phyloP scores from a whole-genome alignment of 2,888 invertebrate species.

The Campoplex capitator region DNA sequence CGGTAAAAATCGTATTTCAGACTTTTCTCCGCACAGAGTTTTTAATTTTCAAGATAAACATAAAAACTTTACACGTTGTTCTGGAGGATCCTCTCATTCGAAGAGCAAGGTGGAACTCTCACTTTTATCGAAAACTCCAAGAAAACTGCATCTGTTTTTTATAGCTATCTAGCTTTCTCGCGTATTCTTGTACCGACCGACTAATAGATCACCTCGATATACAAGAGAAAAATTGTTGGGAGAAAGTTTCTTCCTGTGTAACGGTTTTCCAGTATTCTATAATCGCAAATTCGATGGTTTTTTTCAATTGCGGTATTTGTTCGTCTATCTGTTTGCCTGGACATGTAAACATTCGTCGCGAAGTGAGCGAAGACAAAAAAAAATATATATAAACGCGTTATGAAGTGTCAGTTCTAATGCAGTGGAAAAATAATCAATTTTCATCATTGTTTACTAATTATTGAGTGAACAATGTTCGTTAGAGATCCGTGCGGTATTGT shows the following conservation, averaged over 20 bases:
- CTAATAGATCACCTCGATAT: neutral
- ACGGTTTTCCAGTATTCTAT: neutral
- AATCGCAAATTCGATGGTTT: conserved; percentile 6
- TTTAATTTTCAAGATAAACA: too few species aligned
- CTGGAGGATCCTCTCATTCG: too few species aligned
- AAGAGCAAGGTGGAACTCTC: too few species aligned
- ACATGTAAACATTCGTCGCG: conserved; percentile 40
- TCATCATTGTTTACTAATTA: conserved; percentile 5
- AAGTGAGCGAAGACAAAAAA: neutral
- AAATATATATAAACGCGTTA: neutral
- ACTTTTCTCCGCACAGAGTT: too few species aligned
- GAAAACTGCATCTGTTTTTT: too few species aligned
- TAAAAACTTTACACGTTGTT: too few species aligned
- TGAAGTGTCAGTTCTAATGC: neutral
- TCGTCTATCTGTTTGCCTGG: neutral
- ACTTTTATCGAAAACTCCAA: too few species aligned
- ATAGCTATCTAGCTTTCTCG: too few species aligned
- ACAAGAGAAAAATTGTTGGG: neutral
- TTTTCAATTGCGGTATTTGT: conserved; percentile 31
- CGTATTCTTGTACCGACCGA: too few species aligned
- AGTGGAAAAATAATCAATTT: conserved; percentile 15
- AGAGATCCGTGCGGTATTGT: conserved; percentile 94
- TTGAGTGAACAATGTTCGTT: conserved; percentile 87
- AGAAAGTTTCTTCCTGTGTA: conserved; percentile 27
- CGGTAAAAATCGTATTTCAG: too few species aligned